These are phyloP conservation scores for Sycophila texana DNA, from an alignment of 2,888 invertebrate genomes.

Conservation along the genomic window DNA sequence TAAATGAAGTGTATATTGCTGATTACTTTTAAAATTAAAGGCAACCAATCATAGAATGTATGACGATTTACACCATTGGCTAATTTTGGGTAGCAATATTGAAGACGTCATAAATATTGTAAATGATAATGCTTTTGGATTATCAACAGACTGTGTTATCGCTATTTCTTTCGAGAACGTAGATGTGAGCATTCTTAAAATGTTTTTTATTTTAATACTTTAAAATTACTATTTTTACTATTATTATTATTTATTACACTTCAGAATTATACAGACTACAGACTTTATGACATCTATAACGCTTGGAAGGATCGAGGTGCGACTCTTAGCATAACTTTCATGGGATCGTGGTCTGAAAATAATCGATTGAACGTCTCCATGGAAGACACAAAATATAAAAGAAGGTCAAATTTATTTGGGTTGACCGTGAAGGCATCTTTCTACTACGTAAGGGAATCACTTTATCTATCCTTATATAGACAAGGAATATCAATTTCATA, in stretches of 20 bases:
- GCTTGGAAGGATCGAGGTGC: conserved; percentile 60
- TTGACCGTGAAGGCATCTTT: conserved; percentile 56
- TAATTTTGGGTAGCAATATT: conserved; percentile 58
- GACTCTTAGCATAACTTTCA: conserved; percentile 57
- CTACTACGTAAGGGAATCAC: conserved; percentile 9
- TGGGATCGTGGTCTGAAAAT: conserved; percentile 59
- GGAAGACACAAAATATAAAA: conserved; percentile 34
- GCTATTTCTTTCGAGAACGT: conserved; percentile 49
- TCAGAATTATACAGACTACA: conserved; percentile 42
- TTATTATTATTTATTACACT: too few relatives aligned
- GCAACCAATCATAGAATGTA: conserved; percentile 36
- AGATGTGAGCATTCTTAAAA: not conserved
- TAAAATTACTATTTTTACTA: too few relatives aligned
- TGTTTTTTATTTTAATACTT: not conserved
- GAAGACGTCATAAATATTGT: conserved; percentile 52
- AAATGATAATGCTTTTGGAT: conserved; percentile 61
- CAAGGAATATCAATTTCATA: too few relatives aligned
- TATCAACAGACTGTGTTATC: conserved; percentile 62
- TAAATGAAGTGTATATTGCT: too few relatives aligned
- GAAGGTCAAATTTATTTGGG: conserved; percentile 54
- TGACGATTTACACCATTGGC: conserved; percentile 57
- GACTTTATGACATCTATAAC: conserved; percentile 64
- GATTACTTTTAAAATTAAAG: too few relatives aligned
- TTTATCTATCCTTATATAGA: too few relatives aligned
- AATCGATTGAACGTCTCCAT: conserved; percentile 22